Base-by-base conservation (phyloP, 2,888 invertebrate genomes). In the Itoplectis maculator region DNA sequence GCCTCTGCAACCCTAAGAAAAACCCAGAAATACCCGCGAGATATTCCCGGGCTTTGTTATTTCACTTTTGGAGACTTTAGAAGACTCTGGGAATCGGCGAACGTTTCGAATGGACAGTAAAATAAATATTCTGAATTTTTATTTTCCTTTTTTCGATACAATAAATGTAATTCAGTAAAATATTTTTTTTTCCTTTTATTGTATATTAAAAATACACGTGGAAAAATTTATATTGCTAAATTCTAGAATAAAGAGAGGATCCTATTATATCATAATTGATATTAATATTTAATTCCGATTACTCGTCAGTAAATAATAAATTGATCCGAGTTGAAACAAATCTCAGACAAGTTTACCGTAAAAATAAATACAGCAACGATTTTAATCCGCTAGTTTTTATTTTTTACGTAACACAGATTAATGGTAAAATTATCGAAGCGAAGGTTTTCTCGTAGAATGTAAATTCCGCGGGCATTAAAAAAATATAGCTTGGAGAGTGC, bases 1-100 rank as follows among this genome's bases (percentile, higher is more conserved):
- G 20, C 23, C 54, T 20, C 20, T 54, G 23, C 11, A 54, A n/a
- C 54, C 54, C 54, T 23, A 4, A 51, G 54, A 23, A 54, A 54
- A 54, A 23, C 51, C 23, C 20, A 2, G 23, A 11, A 54, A 54
- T 23, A 54, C 23, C 54, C 23, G 20, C n/a, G n/a, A n/a, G n/a
- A 13, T 2, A 3, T 23, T 13, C 54, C 9, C n/a, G n/a, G 29
- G 29, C 23, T 51, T 51, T 51, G 20, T 51, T 51, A 51, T 20
- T 54, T 54, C 23, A 9, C 54, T 8, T 23, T 54, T 54, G 23
- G 29, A n/a, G n/a, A n/a, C 23, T 54, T 20, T 4, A 0, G 9
- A 23, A 11, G 4, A 54, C 13, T 54, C 23, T 54, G 9, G 2
- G 13, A 3, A 11, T 23, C 23, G 11, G 23, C 8, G 13, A 23